Evolutionary conservation across 2,888 invertebrate genomes (phyloP), one percentile per base, ranked within the genome.

Genomic region (Allacma fusca): DNA sequence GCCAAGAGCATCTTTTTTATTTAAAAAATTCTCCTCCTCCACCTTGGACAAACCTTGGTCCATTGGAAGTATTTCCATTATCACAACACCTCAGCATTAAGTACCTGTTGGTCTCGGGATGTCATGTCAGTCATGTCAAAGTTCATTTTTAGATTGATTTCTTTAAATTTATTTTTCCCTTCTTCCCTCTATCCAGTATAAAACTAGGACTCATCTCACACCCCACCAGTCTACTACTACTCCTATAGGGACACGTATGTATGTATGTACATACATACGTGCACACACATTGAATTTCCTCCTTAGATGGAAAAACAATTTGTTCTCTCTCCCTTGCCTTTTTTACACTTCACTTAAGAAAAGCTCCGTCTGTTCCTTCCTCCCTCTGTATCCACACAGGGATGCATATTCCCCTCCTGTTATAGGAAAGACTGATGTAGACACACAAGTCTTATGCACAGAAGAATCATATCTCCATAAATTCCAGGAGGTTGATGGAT

Each of bases 41-140:
- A 69, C 40, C 21, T 43, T 21, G 43, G 40, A 69, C 69, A 19
- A 40, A 43, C 69, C 44, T 44, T 16, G 16, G 13, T 2, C n/a
- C 23, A 50, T 19, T 5, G 16, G 19, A 19, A 16, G 2, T 50
- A 50, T 50, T 13, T 50, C 50, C 70, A 70, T 70, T 70, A 70
- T 34, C 34, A 50, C 2, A 50, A 50, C 50, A 50, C 50, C 50
- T 12, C n/a, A 26, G 70, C 24, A 23, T 70, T 70, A 70, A 70
- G 70, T 70, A 43, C 70, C 50, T 70, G 16, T 59, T 28, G 44
- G 59, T 72, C 72, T 72, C 71, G 19, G 24, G 59, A 59, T 57
- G 62, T 62, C 73, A 71, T n/a, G 40, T 62, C 73, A 59, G 72
- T 29, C 72, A 57, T 72, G 73, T 62, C 73, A 73, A 57, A 57